phyloP scores from a whole-genome alignment of 2,888 invertebrate genomes.

The Dryococelus australis region DNA sequence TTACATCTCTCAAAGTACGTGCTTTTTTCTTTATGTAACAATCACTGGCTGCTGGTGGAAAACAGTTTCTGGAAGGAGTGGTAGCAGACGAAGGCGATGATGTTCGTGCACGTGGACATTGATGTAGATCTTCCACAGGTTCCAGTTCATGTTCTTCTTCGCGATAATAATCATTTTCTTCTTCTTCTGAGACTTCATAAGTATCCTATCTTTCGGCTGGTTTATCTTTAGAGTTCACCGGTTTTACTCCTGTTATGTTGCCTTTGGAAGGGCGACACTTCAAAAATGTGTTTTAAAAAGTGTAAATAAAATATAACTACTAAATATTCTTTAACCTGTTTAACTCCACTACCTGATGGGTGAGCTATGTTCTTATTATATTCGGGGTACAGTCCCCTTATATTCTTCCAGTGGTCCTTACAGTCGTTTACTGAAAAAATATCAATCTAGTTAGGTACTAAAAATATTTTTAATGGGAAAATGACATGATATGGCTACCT shows the following conservation, averaged over 20 bases:
- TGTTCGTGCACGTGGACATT: constrained; percentile 28
- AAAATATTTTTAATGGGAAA: neutral
- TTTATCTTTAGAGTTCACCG: neutral
- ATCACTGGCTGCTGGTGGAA: no score
- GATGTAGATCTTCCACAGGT: no score
- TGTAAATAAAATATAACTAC: neutral
- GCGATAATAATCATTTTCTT: constrained; percentile 43
- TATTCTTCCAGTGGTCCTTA: constrained; percentile 30
- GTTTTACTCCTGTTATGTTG: no score
- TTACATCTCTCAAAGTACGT: no score
- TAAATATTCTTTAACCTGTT: constrained; percentile 11
- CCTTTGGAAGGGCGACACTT: no score
- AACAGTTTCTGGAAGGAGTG: neutral
- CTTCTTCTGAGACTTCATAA: constrained; percentile 41
- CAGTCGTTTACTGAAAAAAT: constrained; percentile 29
- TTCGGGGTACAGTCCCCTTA: constrained; percentile 19
- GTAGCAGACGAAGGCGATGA: neutral
- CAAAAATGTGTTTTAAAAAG: no score
- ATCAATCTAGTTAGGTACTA: neutral
- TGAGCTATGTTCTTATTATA: neutral
- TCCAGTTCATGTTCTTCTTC: constrained; percentile 32
- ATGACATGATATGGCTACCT: no score
- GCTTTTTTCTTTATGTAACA: no score
- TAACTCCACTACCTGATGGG: neutral
- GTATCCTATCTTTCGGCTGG: constrained; percentile 36